Base-by-base conservation (phyloP, 2,797 vertebrate species). In the Acanthurus lineatus region DNA sequence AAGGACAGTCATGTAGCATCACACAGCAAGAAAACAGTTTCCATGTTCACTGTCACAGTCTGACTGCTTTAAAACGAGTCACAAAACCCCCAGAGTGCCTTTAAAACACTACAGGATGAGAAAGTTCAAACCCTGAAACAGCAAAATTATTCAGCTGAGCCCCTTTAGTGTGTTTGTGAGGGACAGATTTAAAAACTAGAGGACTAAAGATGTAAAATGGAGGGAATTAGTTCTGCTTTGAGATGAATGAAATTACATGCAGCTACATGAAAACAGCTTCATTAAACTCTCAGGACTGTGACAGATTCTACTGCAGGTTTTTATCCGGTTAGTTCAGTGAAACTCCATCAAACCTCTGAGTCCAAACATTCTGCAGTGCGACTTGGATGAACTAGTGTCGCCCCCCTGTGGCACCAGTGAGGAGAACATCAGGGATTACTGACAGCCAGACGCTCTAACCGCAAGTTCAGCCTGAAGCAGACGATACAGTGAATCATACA, bases 381-480 rank as follows among this genome's bases (percentile, higher is more conserved):
- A 16, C 56, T 61, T 42, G 47, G 48, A 19, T 48, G 67, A 14
- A n/a, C 32, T 15, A 38, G 45, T 32, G 45, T 51, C 32, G 58
- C 65, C 67, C 62, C 48, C 70, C 16, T 8, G 78, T 80, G 83
- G 85, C 48, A 51, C 40, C 84, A 32, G 67, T 40, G 64, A 66
- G 59, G 25, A 52, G 9, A 48, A n/a, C 49, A 22, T 11, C 61
- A 63, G 71, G 38, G 15, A 49, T 3, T 9, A 49, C 60, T 16
- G 38, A 64, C 3, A 67, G 63, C 65, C 20, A 15, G 52, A 61
- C 38, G 14, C 35, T 68, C 78, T 44, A 12, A 44, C 9, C 2
- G 3, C 28, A 28, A 1, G 53, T 57, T 73, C 48, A 83, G 86
- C 73, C 69, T 66, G 69, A 88, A 87, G 86, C 84, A 81, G 58